phyloP scores from a whole-genome alignment of 2,797 vertebrate genomes.

The Labeo calbasu region DNA sequence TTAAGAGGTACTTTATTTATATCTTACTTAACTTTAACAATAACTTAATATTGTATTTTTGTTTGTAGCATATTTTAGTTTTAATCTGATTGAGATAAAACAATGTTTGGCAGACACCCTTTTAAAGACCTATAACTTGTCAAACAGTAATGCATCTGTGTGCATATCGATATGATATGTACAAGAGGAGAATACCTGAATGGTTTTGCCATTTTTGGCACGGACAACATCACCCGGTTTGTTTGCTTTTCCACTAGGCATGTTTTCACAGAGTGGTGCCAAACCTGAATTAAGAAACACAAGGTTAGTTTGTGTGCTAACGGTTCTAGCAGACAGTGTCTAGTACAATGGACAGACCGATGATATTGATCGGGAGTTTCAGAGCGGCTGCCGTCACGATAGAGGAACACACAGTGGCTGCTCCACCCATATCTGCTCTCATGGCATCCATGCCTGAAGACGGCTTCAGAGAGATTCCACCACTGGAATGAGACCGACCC shows the following conservation, averaged over 20 bases:
- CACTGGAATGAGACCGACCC: conserved; percentile 71
- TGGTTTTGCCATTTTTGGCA: conserved; percentile 96
- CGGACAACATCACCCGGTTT: conserved; percentile 95
- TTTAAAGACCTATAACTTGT: not conserved
- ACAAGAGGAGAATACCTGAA: conserved; percentile 80
- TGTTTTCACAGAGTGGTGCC: conserved; percentile 96
- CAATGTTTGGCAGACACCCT: not conserved
- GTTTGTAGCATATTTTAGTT: not conserved
- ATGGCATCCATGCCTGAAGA: conserved; percentile 94
- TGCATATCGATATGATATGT: not conserved
- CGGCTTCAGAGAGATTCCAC: conserved; percentile 96
- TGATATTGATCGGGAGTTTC: conserved; percentile 88
- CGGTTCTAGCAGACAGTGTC: not conserved
- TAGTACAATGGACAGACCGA: conserved; percentile 78
- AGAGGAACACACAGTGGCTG: conserved; percentile 90
- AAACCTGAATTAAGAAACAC: conserved; percentile 78
- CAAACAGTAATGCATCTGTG: not conserved
- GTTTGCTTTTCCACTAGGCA: conserved; percentile 93
- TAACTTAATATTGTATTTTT: not conserved
- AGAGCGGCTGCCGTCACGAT: conserved; percentile 91
- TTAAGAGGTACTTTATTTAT: not conserved
- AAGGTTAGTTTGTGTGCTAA: not conserved
- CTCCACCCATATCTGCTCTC: conserved; percentile 98
- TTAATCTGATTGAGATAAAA: not conserved
- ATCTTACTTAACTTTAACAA: not conserved